A percentile compares a stretch with the other conserved stretches of the same genome.
phyloP scores from a whole-genome alignment of 2,888 invertebrate genomes.

The Didymodactylos carnosus region DNA sequence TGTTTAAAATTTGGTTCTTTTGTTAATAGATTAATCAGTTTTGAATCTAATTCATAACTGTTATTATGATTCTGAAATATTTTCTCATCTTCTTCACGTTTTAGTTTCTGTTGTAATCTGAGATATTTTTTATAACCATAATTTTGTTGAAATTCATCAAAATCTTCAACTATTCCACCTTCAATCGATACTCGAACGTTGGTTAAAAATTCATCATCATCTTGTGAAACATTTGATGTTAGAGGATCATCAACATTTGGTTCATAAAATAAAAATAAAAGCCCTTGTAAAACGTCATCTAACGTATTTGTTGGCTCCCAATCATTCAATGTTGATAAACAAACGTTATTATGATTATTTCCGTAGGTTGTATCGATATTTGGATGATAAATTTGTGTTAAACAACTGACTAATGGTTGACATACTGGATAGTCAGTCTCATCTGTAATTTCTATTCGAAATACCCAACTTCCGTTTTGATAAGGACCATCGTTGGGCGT shows the following conservation, averaged over 20 bases:
- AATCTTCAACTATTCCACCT: constrained; percentile 20
- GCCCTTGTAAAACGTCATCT: constrained; percentile 22
- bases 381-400: constrained; percentile 81
- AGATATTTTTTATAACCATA: not conserved
- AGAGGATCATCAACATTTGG: constrained; percentile 23
- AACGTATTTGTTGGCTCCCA: constrained; percentile 19
- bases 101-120: not conserved
- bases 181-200: constrained; percentile 20
- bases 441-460: constrained; percentile 77
- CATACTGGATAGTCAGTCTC: constrained; percentile 83
- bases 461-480: constrained; percentile 18
- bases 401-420: constrained; percentile 83
- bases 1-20: not conserved
- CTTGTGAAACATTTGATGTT: constrained; percentile 18
- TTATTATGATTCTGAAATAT: too few relatives aligned
- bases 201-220: constrained; percentile 17
- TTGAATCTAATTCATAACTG: not conserved
- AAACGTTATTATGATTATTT: constrained; percentile 19
- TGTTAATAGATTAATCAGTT: not conserved
- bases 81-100: not conserved
- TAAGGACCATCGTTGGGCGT: constrained; percentile 21
- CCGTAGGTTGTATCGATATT: constrained; percentile 53
- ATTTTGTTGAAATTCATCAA: not conserved
- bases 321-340: constrained; percentile 22
- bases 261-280: constrained; percentile 23